A percentile compares a stretch with the other conserved stretches of the same genome.
phyloP scores from a whole-genome alignment of 1,140 invertebrate species.

The Drosophila elegans region DNA sequence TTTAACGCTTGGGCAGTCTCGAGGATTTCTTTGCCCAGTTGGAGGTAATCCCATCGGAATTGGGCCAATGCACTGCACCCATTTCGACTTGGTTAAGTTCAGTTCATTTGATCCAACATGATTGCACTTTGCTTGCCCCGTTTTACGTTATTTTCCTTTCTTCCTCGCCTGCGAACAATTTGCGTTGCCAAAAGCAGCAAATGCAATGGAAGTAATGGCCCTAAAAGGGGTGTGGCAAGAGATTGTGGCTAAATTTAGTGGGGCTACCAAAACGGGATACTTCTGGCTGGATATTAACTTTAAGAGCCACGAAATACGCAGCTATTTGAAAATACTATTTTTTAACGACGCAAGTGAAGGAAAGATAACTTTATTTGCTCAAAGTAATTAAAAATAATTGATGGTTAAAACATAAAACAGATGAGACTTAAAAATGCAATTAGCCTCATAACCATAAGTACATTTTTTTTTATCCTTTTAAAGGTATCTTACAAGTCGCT shows the following conservation, averaged over 20 bases:
- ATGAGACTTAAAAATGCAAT: neutral
- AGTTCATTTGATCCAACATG: slow-evolving; percentile 43
- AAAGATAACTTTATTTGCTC: too few relatives aligned
- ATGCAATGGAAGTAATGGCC: slow-evolving; percentile 35
- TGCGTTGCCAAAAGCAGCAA: slow-evolving; percentile 36
- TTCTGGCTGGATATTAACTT: neutral
- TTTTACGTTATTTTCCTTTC: slow-evolving; percentile 17
- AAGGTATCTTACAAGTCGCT: neutral
- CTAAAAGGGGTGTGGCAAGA: neutral
- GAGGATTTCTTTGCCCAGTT: neutral
- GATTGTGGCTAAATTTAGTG: slow-evolving; percentile 6
- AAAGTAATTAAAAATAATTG: too few relatives aligned
- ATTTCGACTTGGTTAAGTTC: slow-evolving; percentile 31
- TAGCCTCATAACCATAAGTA: too few relatives aligned
- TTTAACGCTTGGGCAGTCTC: slow-evolving; percentile 14
- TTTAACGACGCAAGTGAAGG: too few relatives aligned
- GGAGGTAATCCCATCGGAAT: slow-evolving; percentile 29
- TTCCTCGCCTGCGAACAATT: slow-evolving; percentile 28
- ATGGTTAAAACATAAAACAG: too few relatives aligned
- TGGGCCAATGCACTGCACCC: slow-evolving; percentile 14
- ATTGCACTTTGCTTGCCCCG: slow-evolving; percentile 29
- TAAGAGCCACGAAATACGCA: too few relatives aligned
- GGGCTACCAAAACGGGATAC: neutral
- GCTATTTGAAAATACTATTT: too few relatives aligned
- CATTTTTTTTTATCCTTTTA: neutral